Base-by-base conservation (phyloP, 2,888 invertebrate species). In the Clostera curtula region DNA sequence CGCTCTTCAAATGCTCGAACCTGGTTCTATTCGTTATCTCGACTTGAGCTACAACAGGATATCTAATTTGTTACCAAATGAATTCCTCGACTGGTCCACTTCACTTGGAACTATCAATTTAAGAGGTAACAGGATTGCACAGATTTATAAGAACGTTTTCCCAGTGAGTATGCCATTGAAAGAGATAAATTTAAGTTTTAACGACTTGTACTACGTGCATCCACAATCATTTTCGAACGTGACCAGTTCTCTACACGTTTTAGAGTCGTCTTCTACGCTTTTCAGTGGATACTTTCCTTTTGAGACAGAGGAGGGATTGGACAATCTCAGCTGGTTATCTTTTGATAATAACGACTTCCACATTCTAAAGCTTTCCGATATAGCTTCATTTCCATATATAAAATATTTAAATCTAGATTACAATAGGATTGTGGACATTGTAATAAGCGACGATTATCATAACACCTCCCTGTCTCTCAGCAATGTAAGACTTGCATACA, bases 141-240 rank as follows among this genome's bases (percentile, higher is more conserved):
- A 87, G 65, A 80, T 91, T 46, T 88, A 88, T 56, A 85, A 88
- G 41, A 88, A 89, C 53, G 88, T 92, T 43, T 93, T 95, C 67
- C 86, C 87, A 33, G 89, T 90, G 19, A 86, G 92, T 26, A 88
- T 88, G 40, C 88, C 91, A 44, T 86, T 97, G 45, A 91, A 92
- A 56, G 96, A 96, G 73, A 88, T 97, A 41, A 94, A 93, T 74
- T 80, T 97, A 43, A 96, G 96, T 62, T 95, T 96, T 73, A 97
- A 97, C 72, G 91, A 93, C 56, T 87, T 97, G 40, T 89, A 90
- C 49, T 90, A 91, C 56, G 88, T 97, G 44, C 92, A 94, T 60
- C 88, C 90, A 12, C 88, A 92, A 57, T 91, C 94, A 9, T 94
- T 96, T 63, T 86, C 87, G 32, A 92, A 93, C 50, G 85, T 95